Evolutionary conservation across 2,797 vertebrate genomes (phyloP), one percentile per base, ranked within the genome.

Genomic region (Alectoris magna): DNA sequence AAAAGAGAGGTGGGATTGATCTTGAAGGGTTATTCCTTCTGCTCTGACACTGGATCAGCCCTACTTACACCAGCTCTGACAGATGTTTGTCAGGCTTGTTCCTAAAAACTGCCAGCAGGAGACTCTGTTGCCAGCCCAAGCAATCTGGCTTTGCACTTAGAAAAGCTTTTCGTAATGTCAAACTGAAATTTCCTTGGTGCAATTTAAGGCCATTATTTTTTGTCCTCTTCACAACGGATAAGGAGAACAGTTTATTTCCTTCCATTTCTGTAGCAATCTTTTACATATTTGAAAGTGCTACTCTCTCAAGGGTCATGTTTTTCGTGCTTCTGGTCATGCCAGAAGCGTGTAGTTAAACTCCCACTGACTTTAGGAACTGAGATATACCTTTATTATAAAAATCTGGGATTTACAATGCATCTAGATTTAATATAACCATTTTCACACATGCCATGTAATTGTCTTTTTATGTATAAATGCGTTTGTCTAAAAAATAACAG

Each of bases 121-220:
- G 56, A 43, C 19, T 69, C 41, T 6, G 9, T 62, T 64, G 77
- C 24, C 85, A 81, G 51, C n/a, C 17, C 18, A 84, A 55, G 34
- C 11, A 60, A 72, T 78, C n/a, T 51, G 59, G 41, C 73, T 90
- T 86, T 76, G 44, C 10, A 19, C 18, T 63, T 27, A 69, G 31
- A 14, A 63, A 78, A 87, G 4, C 27, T 84, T 81, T 86, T 39
- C n/a, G 11, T 58, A 19, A 53, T 55, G 44, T 69, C 70, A 68
- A 90, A 39, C 67, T 23, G 8, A 92, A 75, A 72, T 90, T 78
- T 77, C 18, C 22, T 84, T 70, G 24, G 36, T 86, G 48, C 63
- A 88, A 53, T 92, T 96, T 88, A 81, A 84, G 55, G 16, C 56
- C 46, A 66, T 93, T 88, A 86, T 72, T 78, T 88, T 90, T 87